phyloP scores from a whole-genome alignment of 2,888 invertebrate genomes.

The Notodonta dromedarius region DNA sequence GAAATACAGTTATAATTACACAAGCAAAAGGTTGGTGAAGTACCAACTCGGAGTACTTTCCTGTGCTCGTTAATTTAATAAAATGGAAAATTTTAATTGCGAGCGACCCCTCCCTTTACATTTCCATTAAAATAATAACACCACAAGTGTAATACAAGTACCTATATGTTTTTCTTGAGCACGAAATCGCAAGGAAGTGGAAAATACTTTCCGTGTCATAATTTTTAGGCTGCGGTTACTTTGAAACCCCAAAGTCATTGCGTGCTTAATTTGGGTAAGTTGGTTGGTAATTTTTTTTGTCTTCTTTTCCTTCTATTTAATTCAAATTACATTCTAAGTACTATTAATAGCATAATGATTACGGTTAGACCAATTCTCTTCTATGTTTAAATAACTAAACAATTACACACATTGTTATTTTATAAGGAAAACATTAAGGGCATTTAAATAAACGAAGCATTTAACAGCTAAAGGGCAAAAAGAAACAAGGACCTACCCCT shows the following conservation, averaged over 20 bases:
- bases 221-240: constrained; percentile 9
- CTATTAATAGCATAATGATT: no score
- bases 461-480: constrained; percentile 22
- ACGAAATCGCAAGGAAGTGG: constrained; percentile 46
- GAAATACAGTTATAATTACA: constrained; percentile 24
- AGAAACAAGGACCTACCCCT: constrained; percentile 27
- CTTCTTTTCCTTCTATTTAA: no score
- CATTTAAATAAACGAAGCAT: constrained; percentile 15
- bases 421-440: constrained; percentile 8
- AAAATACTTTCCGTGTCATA: constrained; percentile 30
- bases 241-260: background rate
- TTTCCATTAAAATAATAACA: constrained; percentile 57
- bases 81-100: constrained; percentile 69
- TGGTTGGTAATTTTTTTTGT: background rate
- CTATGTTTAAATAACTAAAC: no score
- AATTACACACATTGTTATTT: background rate
- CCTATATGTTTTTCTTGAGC: constrained; percentile 46
- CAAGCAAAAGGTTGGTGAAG: constrained; percentile 42
- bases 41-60: constrained; percentile 44
- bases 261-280: background rate
- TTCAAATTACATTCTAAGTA: no score
- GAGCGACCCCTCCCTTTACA: constrained; percentile 46
- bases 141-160: constrained; percentile 36
- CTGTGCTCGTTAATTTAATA: constrained; percentile 63
- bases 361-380: no score